Evolutionary conservation across 2,113 vertebrate genomes (phyloP).

Genomic region (Calidris pugnax): DNA sequence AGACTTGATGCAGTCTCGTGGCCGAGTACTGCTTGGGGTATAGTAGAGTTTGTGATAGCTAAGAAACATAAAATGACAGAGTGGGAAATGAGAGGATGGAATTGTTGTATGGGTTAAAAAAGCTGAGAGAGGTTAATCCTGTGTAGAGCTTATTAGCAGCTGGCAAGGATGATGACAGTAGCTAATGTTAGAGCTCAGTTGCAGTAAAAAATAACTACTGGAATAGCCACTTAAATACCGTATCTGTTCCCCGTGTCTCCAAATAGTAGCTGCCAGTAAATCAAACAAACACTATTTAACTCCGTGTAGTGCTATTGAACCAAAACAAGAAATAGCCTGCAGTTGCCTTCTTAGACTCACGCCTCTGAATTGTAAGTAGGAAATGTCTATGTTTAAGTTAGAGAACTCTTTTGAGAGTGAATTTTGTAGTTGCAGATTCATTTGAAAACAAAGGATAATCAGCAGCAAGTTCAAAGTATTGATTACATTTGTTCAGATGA

Average conservation of each 20-base stretch:
- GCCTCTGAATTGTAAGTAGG: neutral
- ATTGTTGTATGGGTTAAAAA: neutral
- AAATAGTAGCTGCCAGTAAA: neutral
- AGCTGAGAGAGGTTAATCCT: neutral
- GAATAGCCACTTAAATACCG: neutral
- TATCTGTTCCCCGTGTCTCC: neutral
- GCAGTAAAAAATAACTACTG: neutral
- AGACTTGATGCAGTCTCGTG: neutral
- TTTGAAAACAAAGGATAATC: neutral
- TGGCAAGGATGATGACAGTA: neutral
- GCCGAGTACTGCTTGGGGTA: neutral
- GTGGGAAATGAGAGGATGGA: neutral
- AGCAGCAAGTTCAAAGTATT: neutral
- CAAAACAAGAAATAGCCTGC: neutral
- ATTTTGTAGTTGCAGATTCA: neutral
- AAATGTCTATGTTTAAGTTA: neutral
- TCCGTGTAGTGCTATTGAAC: neutral
- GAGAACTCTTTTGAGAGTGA: neutral
- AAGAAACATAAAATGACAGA: neutral
- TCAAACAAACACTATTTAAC: neutral
- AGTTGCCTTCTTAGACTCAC: neutral
- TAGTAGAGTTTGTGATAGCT: neutral
- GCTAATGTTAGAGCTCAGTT: neutral
- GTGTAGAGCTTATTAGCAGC: neutral
- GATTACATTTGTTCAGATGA: neutral